A percentile compares a stretch with the other conserved stretches of the same genome.
Evolutionary conservation across 2,888 invertebrate species (phyloP).

Genomic region (Mesoligia furuncula): DNA sequence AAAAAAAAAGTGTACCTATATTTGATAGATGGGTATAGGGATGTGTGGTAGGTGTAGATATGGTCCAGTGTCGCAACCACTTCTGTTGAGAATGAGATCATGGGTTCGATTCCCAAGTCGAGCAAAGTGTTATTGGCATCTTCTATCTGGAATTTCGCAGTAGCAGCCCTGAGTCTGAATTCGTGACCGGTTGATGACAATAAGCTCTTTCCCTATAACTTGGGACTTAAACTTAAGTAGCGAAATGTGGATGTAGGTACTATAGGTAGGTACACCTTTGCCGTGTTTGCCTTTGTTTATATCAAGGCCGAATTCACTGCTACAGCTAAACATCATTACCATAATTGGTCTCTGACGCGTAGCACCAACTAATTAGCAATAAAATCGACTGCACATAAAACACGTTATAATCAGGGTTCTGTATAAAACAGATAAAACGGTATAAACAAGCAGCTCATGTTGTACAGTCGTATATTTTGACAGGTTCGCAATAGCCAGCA

Average conservation of each 20-base stretch:
- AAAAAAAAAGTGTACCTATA: neutral
- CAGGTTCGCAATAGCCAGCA: conserved; percentile 52
- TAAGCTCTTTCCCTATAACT: neutral
- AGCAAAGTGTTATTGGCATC: neutral
- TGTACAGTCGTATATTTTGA: conserved; percentile 60
- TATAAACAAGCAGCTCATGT: conserved; percentile 27
- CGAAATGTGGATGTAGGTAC: neutral
- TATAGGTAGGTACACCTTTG: neutral
- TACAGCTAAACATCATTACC: conserved; percentile 15
- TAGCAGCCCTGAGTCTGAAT: neutral
- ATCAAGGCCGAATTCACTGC: neutral
- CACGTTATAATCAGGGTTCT: conserved; percentile 14
- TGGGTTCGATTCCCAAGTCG: neutral
- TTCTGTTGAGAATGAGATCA: neutral
- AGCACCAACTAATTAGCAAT: conserved; percentile 12
- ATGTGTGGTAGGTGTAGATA: neutral
- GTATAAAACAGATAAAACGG: conserved; percentile 42
- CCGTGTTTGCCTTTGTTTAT: neutral
- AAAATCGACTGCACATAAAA: conserved; percentile 37
- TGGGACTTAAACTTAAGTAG: neutral
- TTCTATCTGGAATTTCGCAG: neutral
- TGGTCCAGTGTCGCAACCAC: neutral
- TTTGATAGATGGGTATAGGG: neutral
- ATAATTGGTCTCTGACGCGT: conserved; percentile 20
- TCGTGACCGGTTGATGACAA: neutral